These are phyloP conservation scores for Montipora capitata DNA, from an alignment of 92 coral and sea anemone species.

Conservation along the genomic window DNA sequence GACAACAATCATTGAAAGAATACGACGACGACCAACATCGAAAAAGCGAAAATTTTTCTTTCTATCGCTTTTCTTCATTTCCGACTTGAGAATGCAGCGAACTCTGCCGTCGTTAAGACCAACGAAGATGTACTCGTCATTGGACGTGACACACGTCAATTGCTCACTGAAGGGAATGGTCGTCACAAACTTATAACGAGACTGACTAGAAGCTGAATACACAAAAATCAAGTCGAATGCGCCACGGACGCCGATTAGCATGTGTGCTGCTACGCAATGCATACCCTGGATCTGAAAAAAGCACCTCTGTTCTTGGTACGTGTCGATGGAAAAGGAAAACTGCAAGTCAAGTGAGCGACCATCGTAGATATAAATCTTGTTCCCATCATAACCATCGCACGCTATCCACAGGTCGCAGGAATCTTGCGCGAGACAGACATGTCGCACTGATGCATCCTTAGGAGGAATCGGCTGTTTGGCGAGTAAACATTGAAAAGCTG, in stretches of 20 bases:
- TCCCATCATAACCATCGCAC: conserved; percentile 80
- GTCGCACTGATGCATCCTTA: conserved; percentile 91
- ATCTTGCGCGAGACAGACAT: conserved; percentile 83
- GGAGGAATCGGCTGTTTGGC: conserved; percentile 83
- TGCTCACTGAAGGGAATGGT: conserved; percentile 78
- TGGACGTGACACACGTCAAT: conserved; percentile 83
- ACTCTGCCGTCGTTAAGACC: conserved; percentile 90
- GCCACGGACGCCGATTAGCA: conserved; percentile 88
- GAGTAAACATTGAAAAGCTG: conserved; percentile 91
- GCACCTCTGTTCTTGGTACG: conserved; percentile 66
- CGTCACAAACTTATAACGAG: conserved; percentile 75
- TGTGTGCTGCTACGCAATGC: conserved; percentile 67
- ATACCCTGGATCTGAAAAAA: conserved; percentile 88
- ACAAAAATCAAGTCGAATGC: conserved; percentile 67
- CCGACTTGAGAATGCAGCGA: conserved; percentile 83
- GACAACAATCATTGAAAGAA: conserved; percentile 76
- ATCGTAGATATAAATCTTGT: conserved; percentile 85
- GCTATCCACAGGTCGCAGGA: conserved; percentile 91
- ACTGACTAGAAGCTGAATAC: conserved; percentile 66
- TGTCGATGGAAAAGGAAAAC: conserved; percentile 77
- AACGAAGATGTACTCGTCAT: conserved; percentile 83
- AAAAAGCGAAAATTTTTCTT: conserved; percentile 67
- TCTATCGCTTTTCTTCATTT: conserved; percentile 82
- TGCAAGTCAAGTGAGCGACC: conserved; percentile 77
- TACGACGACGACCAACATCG: conserved; percentile 83